These are phyloP conservation scores for Bergia puertoricense DNA, from an alignment of 92 coral and sea anemone genomes.

Conservation along the genomic window DNA sequence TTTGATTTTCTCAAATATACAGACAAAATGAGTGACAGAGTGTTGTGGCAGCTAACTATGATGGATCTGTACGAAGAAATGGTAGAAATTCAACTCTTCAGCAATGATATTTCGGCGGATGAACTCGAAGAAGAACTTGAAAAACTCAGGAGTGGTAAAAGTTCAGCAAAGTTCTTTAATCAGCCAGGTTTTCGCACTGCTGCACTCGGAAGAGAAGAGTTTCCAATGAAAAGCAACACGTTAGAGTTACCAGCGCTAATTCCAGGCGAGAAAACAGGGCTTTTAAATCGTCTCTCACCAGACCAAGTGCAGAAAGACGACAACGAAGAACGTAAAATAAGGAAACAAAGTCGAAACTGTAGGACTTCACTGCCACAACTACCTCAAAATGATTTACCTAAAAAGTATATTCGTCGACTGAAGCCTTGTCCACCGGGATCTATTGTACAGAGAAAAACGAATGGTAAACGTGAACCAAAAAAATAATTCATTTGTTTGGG, in stretches of 20 bases:
- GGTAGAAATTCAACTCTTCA: not conserved
- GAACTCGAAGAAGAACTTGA: conserved; percentile 51
- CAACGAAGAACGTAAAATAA: not conserved
- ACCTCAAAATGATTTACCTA: conserved; percentile 3
- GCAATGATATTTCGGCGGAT: conserved; percentile 37
- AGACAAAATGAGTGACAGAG: not conserved
- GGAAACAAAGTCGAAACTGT: not conserved
- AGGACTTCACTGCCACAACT: not conserved
- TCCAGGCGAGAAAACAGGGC: conserved; percentile 22
- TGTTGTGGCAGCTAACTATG: conserved; percentile 6
- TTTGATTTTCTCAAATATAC: not conserved
- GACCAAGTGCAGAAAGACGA: conserved; percentile 8
- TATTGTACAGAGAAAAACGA: conserved; percentile 16
- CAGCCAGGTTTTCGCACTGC: not conserved
- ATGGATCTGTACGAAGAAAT: not conserved
- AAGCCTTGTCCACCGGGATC: conserved; percentile 40
- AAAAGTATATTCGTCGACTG: conserved; percentile 10
- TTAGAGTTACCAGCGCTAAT: conserved; percentile 44
- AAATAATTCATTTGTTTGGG: conserved; percentile 16
- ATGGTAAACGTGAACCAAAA: not conserved
- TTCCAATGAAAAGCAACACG: conserved; percentile 41
- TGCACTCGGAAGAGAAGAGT: conserved; percentile 21
- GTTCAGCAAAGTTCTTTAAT: not conserved
- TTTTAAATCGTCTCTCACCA: conserved; percentile 21
- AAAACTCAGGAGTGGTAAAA: conserved; percentile 31